Conservation (phyloP, 2,113 vertebrate species). For the Corydoras sp. region DNA sequence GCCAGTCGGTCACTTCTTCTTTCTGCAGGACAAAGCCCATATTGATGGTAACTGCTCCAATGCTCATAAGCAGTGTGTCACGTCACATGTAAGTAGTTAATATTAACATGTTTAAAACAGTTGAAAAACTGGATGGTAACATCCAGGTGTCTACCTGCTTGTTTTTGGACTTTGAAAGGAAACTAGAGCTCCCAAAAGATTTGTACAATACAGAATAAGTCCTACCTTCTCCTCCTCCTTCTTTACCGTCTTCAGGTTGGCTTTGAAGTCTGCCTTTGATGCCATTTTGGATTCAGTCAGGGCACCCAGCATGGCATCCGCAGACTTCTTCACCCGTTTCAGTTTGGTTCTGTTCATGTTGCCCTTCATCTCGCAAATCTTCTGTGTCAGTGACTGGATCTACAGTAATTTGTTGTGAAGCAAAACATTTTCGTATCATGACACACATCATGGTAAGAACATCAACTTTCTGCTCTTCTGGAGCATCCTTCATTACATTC, state of each 20-base stretch:
- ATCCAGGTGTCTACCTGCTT: no score
- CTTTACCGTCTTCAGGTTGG: conserved; percentile 72
- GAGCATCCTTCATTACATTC: no score
- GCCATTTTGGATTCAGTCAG: conserved; percentile 58
- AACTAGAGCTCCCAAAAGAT: neutral
- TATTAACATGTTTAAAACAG: no score
- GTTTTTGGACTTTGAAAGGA: neutral
- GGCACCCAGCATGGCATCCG: conserved; percentile 64
- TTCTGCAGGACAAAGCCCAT: conserved; percentile 29
- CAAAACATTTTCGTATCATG: no score
- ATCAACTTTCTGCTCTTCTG: no score
- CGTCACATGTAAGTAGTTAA: no score
- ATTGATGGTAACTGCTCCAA: neutral
- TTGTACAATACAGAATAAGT: neutral
- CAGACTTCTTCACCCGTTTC: conserved; percentile 68
- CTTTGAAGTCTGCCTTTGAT: conserved; percentile 67
- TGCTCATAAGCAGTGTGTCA: no score
- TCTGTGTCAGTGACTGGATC: conserved; percentile 60
- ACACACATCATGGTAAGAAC: no score
- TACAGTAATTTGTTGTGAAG: conserved; percentile 30
- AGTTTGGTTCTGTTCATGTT: conserved; percentile 61
- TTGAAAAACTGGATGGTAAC: no score
- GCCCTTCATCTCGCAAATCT: conserved; percentile 67
- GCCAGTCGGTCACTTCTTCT: conserved; percentile 61
- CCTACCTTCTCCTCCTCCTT: conserved; percentile 72